These are phyloP conservation scores for Drosophila pegasa DNA, from an alignment of 2,888 invertebrate species.

Conservation along the genomic window DNA sequence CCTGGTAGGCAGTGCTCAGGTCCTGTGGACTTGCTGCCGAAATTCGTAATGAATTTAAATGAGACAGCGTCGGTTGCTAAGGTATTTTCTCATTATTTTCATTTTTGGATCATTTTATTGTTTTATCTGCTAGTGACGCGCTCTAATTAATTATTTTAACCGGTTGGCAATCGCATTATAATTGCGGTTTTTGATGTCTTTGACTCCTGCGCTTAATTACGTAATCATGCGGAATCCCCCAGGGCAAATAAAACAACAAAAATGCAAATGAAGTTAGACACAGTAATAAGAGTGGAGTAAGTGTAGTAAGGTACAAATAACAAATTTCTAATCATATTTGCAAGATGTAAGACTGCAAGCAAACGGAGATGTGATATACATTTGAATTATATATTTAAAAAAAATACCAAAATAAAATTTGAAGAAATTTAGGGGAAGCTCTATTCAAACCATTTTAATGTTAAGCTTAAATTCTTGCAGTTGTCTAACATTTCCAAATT, in stretches of 20 bases:
- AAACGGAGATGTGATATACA: background rate
- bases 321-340: too few relatives aligned
- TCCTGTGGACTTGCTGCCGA: background rate
- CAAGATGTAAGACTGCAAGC: too few relatives aligned
- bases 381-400: background rate
- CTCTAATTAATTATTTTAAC: constrained; percentile 60
- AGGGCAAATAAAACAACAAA: background rate
- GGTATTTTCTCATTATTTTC: constrained; percentile 48
- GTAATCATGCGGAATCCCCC: background rate
- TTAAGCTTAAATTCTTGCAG: background rate
- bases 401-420: background rate
- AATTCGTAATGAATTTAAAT: constrained; percentile 51
- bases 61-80: constrained; percentile 35
- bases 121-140: constrained; percentile 17
- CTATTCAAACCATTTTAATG: background rate
- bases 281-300: too few relatives aligned
- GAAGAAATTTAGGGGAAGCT: background rate
- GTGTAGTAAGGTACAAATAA: too few relatives aligned
- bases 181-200: constrained; percentile 45
- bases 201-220: background rate
- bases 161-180: constrained; percentile 47
- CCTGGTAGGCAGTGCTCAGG: background rate
- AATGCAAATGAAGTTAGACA: background rate
- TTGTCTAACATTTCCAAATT: background rate
- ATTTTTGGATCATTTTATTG: constrained; percentile 24